Evolutionary conservation across 2,888 invertebrate species (phyloP), one percentile per base, ranked within the genome.

Genomic region (Ecliptopera silaceata): DNA sequence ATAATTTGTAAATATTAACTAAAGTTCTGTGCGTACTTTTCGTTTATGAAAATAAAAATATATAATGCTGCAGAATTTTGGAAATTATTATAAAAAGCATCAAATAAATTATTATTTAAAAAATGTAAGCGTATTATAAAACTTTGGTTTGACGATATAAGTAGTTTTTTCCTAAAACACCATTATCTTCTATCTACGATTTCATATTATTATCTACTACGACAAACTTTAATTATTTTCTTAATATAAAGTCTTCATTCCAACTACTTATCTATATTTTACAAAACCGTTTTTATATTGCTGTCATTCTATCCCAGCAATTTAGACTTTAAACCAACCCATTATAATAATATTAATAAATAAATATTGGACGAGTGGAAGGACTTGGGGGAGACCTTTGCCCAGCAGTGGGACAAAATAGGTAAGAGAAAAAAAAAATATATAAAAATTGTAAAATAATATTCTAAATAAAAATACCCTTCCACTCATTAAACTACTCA

Each of bases 231-330:
- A 60, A 63, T 64, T 55, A 22, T 41, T 55, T 59, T n/a, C n/a
- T n/a, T 49, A 54, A 53, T 68, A 63, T 63, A 63, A 76, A 74
- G 70, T 74, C 71, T 73, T 73, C 69, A 65, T 66, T 69, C 62
- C 61, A 66, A 66, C 73, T 73, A 71, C 55, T 36, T 45, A 34
- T 4, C 20, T 41, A 41, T 22, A 22, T 22, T 34, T 54, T 61
- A 46, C 61, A 50, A 52, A 55, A 43, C 12, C 39, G 42, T 15
- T 13, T 50, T 36, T 36, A 36, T 8, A 36, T 13, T 36, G 34
- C 34, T 8, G 13, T 34, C 6, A 34, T 12, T 34, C 34, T 34
- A 31, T 11, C 11, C 4, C 12, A 15, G 36, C 36, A 36, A 15
- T 36, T 12, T 36, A 5, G 13, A 17, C 26, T 11, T 41, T 42